Conservation (phyloP, 1,140 invertebrate species). For the Octopus bimaculoides region DNA sequence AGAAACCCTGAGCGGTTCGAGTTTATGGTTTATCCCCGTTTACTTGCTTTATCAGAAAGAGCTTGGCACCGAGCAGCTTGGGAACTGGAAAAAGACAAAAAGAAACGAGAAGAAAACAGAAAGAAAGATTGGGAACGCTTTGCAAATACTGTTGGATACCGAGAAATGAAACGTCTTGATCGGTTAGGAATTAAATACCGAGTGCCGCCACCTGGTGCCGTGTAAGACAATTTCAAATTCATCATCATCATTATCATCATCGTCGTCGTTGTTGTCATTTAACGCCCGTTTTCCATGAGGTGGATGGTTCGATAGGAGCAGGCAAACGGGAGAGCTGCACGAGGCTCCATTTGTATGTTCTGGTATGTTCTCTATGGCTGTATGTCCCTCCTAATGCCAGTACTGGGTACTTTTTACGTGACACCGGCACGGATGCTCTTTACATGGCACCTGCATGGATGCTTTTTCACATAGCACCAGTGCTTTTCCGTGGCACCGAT, state of each 20-base stretch:
- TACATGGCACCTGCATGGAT: too few species aligned
- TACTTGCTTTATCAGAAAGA: slow-evolving; percentile 48
- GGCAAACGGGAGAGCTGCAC: background rate
- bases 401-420: too few species aligned
- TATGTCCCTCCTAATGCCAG: too few species aligned
- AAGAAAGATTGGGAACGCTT: slow-evolving; percentile 46
- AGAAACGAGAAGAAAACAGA: slow-evolving; percentile 10
- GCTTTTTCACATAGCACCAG: too few species aligned
- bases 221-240: slow-evolving; percentile 30
- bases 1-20: slow-evolving; percentile 35
- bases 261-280: background rate
- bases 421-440: too few species aligned
- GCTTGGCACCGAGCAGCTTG: slow-evolving; percentile 49
- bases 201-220: slow-evolving; percentile 46
- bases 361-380: too few species aligned
- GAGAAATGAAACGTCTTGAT: slow-evolving; percentile 44
- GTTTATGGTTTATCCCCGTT: slow-evolving; percentile 45
- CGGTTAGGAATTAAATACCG: slow-evolving; percentile 37
- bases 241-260: background rate
- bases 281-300: background rate
- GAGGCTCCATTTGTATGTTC: too few species aligned
- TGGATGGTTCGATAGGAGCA: background rate
- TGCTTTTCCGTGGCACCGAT: too few species aligned
- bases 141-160: slow-evolving; percentile 37
- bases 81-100: slow-evolving; percentile 30